Conservation (phyloP, 2,113 vertebrate species). For the Falcunculus frontatus region DNA sequence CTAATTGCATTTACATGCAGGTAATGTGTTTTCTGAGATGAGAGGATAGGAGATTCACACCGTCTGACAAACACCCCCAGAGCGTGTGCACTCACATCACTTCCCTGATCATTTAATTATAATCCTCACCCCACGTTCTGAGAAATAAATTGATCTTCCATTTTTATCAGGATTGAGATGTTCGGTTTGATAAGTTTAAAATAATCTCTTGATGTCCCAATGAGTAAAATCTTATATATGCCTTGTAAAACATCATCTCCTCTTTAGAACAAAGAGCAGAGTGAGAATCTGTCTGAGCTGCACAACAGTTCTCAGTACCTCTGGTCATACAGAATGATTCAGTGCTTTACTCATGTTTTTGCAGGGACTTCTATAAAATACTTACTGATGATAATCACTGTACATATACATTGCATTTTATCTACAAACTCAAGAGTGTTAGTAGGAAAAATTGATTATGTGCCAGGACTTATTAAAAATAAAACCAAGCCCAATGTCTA, state of each 20-base stretch:
- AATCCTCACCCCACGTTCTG: not conserved
- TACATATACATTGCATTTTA: not conserved
- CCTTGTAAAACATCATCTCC: not conserved
- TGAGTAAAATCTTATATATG: not conserved
- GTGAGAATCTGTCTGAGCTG: not conserved
- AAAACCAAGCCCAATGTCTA: not conserved
- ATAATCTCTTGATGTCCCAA: not conserved
- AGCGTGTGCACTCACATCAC: not conserved
- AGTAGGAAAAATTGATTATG: not conserved
- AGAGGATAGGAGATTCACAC: not conserved
- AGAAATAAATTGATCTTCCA: not conserved
- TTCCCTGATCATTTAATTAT: not conserved
- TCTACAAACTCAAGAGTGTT: not conserved
- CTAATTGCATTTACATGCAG: not conserved
- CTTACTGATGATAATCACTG: not conserved
- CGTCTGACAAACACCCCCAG: conserved; percentile 9
- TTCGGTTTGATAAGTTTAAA: not conserved
- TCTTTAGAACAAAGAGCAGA: not conserved
- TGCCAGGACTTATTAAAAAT: not conserved
- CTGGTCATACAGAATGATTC: not conserved
- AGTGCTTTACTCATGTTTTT: not conserved
- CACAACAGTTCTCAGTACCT: not conserved
- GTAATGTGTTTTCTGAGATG: conserved; percentile 11
- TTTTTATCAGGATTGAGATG: not conserved
- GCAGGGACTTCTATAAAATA: not conserved